A percentile compares a stretch with the other conserved stretches of the same genome.
Conservation (phyloP, 2,113 vertebrate genomes). For the Pica pica region DNA sequence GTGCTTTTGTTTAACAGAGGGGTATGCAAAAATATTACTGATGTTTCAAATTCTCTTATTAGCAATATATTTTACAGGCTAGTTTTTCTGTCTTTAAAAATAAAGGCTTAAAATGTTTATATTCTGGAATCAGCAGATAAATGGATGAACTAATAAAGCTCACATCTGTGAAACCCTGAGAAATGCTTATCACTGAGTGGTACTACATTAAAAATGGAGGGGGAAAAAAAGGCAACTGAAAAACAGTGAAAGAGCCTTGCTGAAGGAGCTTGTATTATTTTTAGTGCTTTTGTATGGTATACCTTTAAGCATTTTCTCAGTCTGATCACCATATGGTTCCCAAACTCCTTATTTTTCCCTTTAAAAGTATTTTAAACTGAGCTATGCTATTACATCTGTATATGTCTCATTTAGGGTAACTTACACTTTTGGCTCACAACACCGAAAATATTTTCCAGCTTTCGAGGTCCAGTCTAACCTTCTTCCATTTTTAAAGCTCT, state of each 20-base stretch:
- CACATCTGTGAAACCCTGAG: background rate
- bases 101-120: background rate
- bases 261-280: conserved; percentile 14
- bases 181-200: background rate
- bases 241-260: background rate
- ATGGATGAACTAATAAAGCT: background rate
- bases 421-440: conserved; percentile 56
- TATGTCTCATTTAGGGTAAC: conserved; percentile 64
- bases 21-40: background rate
- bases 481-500: conserved; percentile 60
- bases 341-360: conserved; percentile 47
- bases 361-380: conserved; percentile 52
- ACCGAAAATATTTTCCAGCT: conserved; percentile 56
- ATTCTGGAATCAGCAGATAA: background rate
- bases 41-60: background rate
- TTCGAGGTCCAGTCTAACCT: conserved; percentile 51
- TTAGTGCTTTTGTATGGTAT: conserved; percentile 34
- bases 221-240: background rate
- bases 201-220: background rate
- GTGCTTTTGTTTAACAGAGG: background rate
- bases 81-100: background rate
- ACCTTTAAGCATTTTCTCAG: conserved; percentile 50
- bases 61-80: background rate
- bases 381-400: conserved; percentile 57
- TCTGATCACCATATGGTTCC: conserved; percentile 56